Percentiles rank a stretch among this genome's conserved stretches.
Evolutionary conservation across 2,113 vertebrate species (phyloP).

Genomic region (Aplodontia rufa): DNA sequence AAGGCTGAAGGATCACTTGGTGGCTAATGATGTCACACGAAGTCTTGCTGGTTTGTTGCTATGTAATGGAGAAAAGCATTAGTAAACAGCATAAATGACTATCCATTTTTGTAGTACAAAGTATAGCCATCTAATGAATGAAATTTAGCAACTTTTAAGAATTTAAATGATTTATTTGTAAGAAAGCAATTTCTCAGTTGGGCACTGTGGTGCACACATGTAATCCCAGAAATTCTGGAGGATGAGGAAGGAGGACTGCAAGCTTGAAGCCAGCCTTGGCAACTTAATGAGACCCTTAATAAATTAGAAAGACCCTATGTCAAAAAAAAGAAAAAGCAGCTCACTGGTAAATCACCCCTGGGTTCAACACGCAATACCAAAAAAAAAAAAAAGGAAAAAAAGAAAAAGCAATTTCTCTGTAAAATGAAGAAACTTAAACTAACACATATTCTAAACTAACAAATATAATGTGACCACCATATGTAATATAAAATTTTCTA

Average conservation of each 20-base stretch:
- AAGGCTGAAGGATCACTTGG: background rate
- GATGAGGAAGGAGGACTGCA: no score
- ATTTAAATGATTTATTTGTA: constrained; percentile 49
- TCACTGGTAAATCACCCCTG: no score
- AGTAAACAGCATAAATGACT: background rate
- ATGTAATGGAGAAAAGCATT: background rate
- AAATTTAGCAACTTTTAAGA: background rate
- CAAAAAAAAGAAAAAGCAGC: no score
- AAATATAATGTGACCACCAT: background rate
- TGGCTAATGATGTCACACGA: background rate
- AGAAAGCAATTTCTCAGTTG: background rate
- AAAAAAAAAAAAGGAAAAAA: no score
- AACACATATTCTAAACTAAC: background rate
- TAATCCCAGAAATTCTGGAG: no score
- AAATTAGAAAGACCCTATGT: no score
- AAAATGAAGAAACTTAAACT: background rate
- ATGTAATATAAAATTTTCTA: constrained; percentile 3
- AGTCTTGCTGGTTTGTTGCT: background rate
- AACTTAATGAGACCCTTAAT: no score
- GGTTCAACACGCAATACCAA: no score
- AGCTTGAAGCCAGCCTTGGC: no score
- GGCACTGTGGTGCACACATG: no score
- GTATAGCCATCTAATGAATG: background rate
- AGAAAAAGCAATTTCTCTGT: background rate
- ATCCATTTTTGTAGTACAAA: background rate